Evolutionary conservation across 30 jellyfish, hydroid and myxozoan genomes (phyloP).

Genomic region (Chironex yamaguchii): DNA sequence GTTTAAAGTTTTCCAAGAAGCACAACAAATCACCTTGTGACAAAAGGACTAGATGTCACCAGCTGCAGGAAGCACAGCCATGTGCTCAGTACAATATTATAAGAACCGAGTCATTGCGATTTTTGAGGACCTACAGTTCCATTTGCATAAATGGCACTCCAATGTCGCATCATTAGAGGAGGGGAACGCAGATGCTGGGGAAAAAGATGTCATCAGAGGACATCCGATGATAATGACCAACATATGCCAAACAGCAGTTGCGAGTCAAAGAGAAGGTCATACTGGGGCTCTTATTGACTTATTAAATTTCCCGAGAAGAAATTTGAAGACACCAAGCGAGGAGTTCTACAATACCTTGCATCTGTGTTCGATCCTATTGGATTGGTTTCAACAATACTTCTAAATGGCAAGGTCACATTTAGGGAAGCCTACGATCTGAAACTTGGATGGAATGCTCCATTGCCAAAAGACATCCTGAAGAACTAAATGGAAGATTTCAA

Average conservation of each 20-base stretch:
- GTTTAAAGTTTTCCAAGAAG: too few relatives aligned
- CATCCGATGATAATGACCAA: too few relatives aligned
- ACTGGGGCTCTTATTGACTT: too few relatives aligned
- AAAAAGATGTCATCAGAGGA: too few relatives aligned
- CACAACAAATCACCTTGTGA: conserved; percentile 69
- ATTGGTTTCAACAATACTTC: too few relatives aligned
- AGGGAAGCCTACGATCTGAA: conserved; percentile 27
- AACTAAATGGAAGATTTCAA: neutral
- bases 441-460: too few relatives aligned
- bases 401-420: conserved; percentile 4
- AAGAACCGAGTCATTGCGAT: conserved; percentile 6
- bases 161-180: conserved; percentile 36
- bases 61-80: too few relatives aligned
- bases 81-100: neutral
- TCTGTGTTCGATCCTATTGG: too few relatives aligned
- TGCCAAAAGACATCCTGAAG: too few relatives aligned
- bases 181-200: too few relatives aligned
- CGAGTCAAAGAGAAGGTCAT: conserved; percentile 2
- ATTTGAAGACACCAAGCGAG: conserved; percentile 7
- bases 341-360: conserved; percentile 28
- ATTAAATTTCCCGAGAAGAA: conserved; percentile 14
- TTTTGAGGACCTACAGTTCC: conserved; percentile 42
- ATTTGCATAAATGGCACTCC: conserved; percentile 77
- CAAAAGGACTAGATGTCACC: conserved; percentile 21
- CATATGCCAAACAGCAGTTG: conserved; percentile 23